Percentiles rank a stretch among this genome's conserved stretches.
These are phyloP conservation scores for Cygnus buccinator DNA, from an alignment of 2,113 vertebrate species.

Conservation along the genomic window DNA sequence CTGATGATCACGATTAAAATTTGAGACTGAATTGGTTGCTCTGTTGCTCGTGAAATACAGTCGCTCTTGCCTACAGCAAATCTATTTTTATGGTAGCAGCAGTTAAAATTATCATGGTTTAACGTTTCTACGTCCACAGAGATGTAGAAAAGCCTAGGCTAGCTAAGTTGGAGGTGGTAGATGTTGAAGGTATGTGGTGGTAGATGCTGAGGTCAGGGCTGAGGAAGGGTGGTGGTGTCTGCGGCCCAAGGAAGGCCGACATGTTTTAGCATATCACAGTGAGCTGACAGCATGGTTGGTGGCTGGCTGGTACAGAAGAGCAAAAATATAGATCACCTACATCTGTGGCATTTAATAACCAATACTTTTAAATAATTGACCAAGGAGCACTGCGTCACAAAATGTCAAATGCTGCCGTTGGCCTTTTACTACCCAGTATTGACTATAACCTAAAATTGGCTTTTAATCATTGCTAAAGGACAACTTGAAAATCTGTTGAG, in stretches of 20 bases:
- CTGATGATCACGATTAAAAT: background rate
- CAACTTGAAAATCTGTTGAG: conserved; percentile 71
- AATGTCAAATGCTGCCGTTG: conserved; percentile 80
- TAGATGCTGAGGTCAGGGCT: conserved; percentile 42
- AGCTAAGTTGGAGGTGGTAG: conserved; percentile 46
- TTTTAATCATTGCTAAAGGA: conserved; percentile 83
- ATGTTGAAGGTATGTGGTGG: conserved; percentile 30
- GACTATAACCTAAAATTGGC: conserved; percentile 80
- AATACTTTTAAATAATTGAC: conserved; percentile 79
- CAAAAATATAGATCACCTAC: conserved; percentile 56
- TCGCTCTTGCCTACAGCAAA: background rate
- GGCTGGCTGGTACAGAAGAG: conserved; percentile 16
- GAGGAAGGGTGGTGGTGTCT: conserved; percentile 4
- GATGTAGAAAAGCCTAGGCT: conserved; percentile 32
- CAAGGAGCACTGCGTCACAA: conserved; percentile 74
- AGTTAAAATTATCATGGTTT: conserved; percentile 10
- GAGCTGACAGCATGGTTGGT: conserved; percentile 73
- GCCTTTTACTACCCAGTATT: conserved; percentile 73
- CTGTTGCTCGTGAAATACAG: background rate
- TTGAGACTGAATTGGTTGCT: background rate
- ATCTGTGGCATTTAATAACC: conserved; percentile 83
- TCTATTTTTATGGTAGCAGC: conserved; percentile 32
- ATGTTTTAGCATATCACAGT: conserved; percentile 66
- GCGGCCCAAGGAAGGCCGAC: conserved; percentile 47
- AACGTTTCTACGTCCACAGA: background rate